Percentiles rank a stretch among this genome's conserved stretches.
Evolutionary conservation across 2,797 vertebrate genomes (phyloP).

Genomic region (Notoglanidium macrostoma): DNA sequence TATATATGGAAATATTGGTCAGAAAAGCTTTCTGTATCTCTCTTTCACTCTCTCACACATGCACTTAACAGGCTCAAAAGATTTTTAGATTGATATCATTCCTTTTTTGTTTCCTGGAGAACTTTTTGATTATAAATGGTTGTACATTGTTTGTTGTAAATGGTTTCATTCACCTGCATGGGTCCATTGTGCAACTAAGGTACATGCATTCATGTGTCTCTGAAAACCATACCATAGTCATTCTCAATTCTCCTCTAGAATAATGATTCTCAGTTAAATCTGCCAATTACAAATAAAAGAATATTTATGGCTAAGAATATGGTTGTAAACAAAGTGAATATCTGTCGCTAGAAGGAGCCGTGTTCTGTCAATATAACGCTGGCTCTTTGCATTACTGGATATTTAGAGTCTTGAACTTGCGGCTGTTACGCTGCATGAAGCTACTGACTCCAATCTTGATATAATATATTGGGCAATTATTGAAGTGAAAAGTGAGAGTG

Average conservation of each 20-base stretch:
- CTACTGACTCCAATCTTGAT: not conserved
- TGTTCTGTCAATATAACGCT: constrained; percentile 1
- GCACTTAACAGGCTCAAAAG: not conserved
- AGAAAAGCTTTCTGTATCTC: not conserved
- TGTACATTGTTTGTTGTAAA: not conserved
- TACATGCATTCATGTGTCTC: too few species aligned
- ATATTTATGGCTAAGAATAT: not conserved
- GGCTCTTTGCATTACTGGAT: constrained; percentile 18
- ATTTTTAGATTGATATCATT: not conserved
- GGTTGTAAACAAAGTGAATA: constrained; percentile 1
- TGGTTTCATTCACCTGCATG: not conserved
- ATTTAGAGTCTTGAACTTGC: not conserved
- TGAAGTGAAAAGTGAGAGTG: constrained; percentile 22
- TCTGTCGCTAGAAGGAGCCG: not conserved
- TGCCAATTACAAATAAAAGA: constrained; percentile 5
- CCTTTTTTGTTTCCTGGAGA: not conserved
- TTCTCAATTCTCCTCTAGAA: not conserved
- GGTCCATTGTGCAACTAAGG: not conserved
- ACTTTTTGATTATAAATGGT: not conserved
- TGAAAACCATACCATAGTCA: not conserved
- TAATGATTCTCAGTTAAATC: constrained; percentile 13
- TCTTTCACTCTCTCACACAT: not conserved
- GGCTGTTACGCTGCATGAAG: not conserved
- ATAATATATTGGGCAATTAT: constrained; percentile 13
- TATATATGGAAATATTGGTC: not conserved